A percentile compares a stretch with the other conserved stretches of the same genome.
These are phyloP conservation scores for Drosophila rubida DNA, from an alignment of 2,888 invertebrate species.

Conservation along the genomic window DNA sequence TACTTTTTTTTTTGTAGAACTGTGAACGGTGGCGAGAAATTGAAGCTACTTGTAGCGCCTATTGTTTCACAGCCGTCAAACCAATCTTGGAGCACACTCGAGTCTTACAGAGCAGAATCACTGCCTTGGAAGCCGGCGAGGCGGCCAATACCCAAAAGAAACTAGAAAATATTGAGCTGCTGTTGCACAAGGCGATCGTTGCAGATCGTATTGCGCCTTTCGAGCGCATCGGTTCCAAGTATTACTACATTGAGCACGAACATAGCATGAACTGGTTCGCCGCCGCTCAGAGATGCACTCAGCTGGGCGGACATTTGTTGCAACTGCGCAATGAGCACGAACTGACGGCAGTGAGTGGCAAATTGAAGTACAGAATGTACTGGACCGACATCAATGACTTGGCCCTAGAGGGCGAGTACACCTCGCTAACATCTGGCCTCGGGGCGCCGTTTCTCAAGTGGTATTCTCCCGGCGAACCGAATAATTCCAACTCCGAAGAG, in stretches of 20 bases:
- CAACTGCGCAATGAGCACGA: neutral
- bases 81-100: slow-evolving; percentile 1
- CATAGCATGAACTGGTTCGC: neutral
- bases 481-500: neutral
- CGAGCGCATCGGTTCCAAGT: slow-evolving; percentile 11
- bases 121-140: neutral
- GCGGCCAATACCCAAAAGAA: neutral
- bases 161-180: neutral
- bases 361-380: neutral
- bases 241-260: slow-evolving; percentile 6
- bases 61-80: neutral
- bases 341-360: neutral
- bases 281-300: slow-evolving; percentile 1
- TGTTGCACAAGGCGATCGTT: neutral
- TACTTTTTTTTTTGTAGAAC: neutral
- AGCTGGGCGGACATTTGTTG: slow-evolving; percentile 7
- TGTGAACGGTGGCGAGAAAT: neutral
- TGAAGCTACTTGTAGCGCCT: neutral
- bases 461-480: slow-evolving; percentile 5
- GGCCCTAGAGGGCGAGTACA: slow-evolving; percentile 5
- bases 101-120: neutral
- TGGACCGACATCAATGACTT: slow-evolving; percentile 22
- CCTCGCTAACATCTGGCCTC: slow-evolving; percentile 1
- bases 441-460: neutral
- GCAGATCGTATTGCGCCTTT: neutral